Base-by-base conservation (phyloP, 2,888 invertebrate species). In the Andrena haemorrhoa region DNA sequence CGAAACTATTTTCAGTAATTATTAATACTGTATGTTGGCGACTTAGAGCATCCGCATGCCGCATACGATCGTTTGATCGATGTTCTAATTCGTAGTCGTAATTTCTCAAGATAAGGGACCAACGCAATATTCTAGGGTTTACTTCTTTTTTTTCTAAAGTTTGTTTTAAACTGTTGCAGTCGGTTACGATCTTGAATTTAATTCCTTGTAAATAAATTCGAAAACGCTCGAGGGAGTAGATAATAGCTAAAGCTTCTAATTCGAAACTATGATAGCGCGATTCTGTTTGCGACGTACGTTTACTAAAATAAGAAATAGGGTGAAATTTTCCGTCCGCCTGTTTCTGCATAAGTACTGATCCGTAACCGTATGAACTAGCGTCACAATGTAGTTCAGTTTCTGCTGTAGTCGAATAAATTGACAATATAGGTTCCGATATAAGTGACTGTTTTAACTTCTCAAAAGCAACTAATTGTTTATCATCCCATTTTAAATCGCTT, bases 61-160 rank as follows among this genome's bases (percentile, higher is more conserved):
- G 58, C 12, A 79, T 26, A 58, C 10, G 29, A 35, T 60, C 31
- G 51, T 60, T n/a, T 4, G 51, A 26, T 26, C 47, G 29, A 10
- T 60, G 70, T 71, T 71, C 70, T 29, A 60, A 74, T 4, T 58
- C 33, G 33, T 75, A 35, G 49, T 60, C 20, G 60, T 29, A 60
- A 60, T 60, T 58, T 70, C 35, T n/a, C 2, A 63, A 35, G 35
- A 35, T 63, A 20, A 41, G 23, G 20, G 35, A 63, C 63, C 63
- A 63, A 12, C 35, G 41, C 23, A 63, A 63, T 23, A 63, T 63
- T 63, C 72, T 7, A 76, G 65, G 16, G 85, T 74, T 68, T 85
- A 72, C 16, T 82, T 76, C 31, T 63, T 47, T 70, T 2, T 58
- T 41, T 0, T 60, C 69, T 33, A 70, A 29, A 29, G 70, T 70